Evolutionary conservation across 2,113 vertebrate genomes (phyloP).

Genomic region (Eublepharis macularius): DNA sequence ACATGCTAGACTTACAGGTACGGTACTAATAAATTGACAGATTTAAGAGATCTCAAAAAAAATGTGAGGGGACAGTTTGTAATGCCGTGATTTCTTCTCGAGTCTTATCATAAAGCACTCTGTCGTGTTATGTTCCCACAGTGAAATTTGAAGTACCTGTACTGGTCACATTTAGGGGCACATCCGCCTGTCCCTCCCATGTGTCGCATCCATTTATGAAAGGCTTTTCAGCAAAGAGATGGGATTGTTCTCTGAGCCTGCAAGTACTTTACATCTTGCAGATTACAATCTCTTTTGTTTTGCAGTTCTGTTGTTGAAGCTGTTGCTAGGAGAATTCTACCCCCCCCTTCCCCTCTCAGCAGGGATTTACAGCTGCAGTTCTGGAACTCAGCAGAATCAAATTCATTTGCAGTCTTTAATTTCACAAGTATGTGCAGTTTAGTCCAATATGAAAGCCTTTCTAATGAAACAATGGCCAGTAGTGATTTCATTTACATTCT

Average conservation of each 20-base stretch:
- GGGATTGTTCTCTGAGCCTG: constrained; percentile 8
- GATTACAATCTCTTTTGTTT: constrained; percentile 30
- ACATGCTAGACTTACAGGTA: not conserved
- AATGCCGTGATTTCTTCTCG: not conserved
- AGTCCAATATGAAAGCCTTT: not conserved
- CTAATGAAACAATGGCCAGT: not conserved
- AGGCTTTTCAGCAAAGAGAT: not conserved
- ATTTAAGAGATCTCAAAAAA: constrained; percentile 4
- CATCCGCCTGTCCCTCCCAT: not conserved
- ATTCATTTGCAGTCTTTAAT: not conserved
- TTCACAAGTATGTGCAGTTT: not conserved
- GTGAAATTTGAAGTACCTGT: constrained; percentile 4
- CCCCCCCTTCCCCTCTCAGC: not conserved
- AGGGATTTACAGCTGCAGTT: constrained; percentile 43
- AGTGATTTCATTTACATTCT: not conserved
- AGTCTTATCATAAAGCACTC: not conserved
- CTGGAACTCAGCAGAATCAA: constrained; percentile 16
- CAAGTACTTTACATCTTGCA: not conserved
- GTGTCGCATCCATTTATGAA: constrained; percentile 2
- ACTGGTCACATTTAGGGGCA: not conserved
- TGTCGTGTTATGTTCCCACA: not conserved
- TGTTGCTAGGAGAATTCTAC: constrained; percentile 47
- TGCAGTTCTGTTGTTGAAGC: constrained; percentile 57
- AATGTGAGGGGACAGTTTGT: not conserved
- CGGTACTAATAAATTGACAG: not conserved